Evolutionary conservation across 2,113 vertebrate genomes (phyloP).

Genomic region (Embiotoca jacksoni): DNA sequence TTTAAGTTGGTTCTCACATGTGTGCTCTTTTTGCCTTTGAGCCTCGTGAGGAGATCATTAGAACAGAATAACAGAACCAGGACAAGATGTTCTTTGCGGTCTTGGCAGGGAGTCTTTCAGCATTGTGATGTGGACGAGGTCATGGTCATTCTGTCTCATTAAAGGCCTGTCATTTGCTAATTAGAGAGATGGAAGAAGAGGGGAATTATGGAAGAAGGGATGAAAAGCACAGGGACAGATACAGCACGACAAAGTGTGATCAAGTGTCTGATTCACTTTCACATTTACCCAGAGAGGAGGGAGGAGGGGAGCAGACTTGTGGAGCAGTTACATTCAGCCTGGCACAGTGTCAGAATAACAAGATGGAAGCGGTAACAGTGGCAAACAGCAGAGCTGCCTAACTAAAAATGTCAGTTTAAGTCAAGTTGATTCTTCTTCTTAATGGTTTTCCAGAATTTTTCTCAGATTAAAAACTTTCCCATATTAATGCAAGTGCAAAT

Average conservation of each 20-base stretch:
- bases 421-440: neutral
- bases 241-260: neutral
- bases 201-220: slow-evolving; percentile 14
- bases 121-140: slow-evolving; percentile 42
- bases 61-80: slow-evolving; percentile 40
- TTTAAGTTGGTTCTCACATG: slow-evolving; percentile 12
- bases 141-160: slow-evolving; percentile 49
- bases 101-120: slow-evolving; percentile 25
- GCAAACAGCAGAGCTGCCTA: neutral
- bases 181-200: slow-evolving; percentile 34
- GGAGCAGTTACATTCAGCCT: neutral
- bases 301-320: neutral
- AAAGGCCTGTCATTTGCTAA: slow-evolving; percentile 49
- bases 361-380: slow-evolving; percentile 14
- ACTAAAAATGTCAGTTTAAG: neutral
- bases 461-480: neutral
- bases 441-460: neutral
- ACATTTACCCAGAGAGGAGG: neutral
- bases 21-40: neutral
- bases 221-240: slow-evolving; percentile 22
- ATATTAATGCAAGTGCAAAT: neutral
- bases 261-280: slow-evolving; percentile 26
- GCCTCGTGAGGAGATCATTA: slow-evolving; percentile 15
- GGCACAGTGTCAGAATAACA: neutral
- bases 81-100: slow-evolving; percentile 47